These are phyloP conservation scores for Telenomus remus DNA, from an alignment of 1,140 invertebrate genomes.

Conservation along the genomic window DNA sequence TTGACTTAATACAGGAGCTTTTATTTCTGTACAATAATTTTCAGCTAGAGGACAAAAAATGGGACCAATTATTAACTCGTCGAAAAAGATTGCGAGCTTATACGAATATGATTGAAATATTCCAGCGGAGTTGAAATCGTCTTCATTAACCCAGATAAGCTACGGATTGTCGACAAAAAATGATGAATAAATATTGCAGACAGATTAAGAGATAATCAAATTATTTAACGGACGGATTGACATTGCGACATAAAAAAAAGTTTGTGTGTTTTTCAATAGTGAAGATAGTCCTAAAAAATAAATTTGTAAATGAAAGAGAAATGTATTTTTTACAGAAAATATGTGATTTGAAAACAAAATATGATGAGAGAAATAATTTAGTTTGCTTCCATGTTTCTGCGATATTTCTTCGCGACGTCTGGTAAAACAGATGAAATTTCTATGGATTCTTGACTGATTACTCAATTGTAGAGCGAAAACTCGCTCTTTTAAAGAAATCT, in stretches of 20 bases:
- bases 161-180: background rate
- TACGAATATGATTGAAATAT: constrained; percentile 14
- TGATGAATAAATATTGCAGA: constrained; percentile 19
- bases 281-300: too few species aligned
- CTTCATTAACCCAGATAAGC: background rate
- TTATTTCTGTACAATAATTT: constrained; percentile 33
- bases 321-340: background rate
- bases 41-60: constrained; percentile 2
- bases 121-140: constrained; percentile 41
- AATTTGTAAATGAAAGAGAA: too few species aligned
- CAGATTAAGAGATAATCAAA: too few species aligned
- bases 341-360: constrained; percentile 12
- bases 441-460: constrained; percentile 18
- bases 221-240: too few species aligned
- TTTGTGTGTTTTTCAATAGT: too few species aligned
- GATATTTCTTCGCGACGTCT: constrained; percentile 4
- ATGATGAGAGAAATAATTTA: constrained; percentile 17
- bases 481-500: constrained; percentile 1
- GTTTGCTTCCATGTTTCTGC: constrained; percentile 21
- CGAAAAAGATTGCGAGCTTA: constrained; percentile 16
- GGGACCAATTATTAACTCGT: constrained; percentile 31
- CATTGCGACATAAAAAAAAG: too few species aligned
- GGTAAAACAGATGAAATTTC: constrained; percentile 13
- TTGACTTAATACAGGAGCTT: constrained; percentile 37
- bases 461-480: constrained; percentile 1